These are phyloP conservation scores for Caenorhabditis sp. DNA, from an alignment of 2,888 invertebrate species.

Conservation along the genomic window DNA sequence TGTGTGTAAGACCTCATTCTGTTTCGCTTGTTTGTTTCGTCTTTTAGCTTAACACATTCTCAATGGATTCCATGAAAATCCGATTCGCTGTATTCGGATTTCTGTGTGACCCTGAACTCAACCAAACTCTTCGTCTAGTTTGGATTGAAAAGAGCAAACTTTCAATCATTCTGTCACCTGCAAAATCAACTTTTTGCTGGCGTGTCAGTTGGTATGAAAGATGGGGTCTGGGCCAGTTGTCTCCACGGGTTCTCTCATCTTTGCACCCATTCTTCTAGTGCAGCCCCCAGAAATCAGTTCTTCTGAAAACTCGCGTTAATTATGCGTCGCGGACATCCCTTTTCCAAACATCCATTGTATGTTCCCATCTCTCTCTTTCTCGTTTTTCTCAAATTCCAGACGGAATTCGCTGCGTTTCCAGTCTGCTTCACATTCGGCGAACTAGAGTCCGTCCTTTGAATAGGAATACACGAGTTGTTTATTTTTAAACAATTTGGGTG, in stretches of 20 bases:
- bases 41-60: too few species aligned
- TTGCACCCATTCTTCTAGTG: neutral
- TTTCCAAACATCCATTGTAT: slow-evolving; percentile 5
- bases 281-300: neutral
- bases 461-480: too few species aligned
- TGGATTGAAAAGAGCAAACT: too few species aligned
- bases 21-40: too few species aligned
- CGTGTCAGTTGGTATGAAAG: slow-evolving; percentile 4
- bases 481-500: too few species aligned
- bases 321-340: neutral
- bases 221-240: slow-evolving; percentile 1
- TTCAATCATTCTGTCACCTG: slow-evolving; percentile 2
- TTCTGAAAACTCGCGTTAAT: slow-evolving; percentile 12
- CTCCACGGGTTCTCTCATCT: neutral
- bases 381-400: neutral
- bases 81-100: too few species aligned
- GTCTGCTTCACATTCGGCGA: too few species aligned
- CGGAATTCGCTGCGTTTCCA: neutral
- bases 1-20: too few species aligned
- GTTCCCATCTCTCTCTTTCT: neutral
- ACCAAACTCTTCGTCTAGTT: too few species aligned
- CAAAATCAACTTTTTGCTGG: neutral
- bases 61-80: too few species aligned
- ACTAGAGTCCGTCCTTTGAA: too few species aligned
- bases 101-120: too few species aligned